These are phyloP conservation scores for Atrichornis clamosus DNA, from an alignment of 2,113 vertebrate species.

Conservation along the genomic window DNA sequence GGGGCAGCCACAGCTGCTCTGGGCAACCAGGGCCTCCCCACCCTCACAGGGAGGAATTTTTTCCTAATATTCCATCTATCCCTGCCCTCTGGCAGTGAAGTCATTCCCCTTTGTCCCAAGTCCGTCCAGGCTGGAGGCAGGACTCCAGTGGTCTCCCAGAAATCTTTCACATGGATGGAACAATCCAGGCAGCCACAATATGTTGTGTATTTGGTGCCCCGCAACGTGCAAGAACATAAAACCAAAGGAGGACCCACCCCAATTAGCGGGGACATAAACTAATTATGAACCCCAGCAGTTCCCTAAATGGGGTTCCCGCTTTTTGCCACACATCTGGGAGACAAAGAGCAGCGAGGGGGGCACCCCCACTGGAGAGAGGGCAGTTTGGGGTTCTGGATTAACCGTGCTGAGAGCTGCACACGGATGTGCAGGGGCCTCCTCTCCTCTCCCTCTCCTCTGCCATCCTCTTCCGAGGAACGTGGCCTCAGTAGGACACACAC, in stretches of 20 bases:
- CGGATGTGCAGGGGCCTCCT: neutral
- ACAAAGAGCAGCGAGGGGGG: neutral
- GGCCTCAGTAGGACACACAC: rapidly evolving
- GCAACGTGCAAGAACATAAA: neutral
- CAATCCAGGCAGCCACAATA: neutral
- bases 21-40: neutral
- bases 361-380: neutral
- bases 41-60: neutral
- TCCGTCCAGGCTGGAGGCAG: neutral
- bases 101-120: neutral
- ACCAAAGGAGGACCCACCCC: neutral
- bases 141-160: neutral
- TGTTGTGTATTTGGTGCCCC: neutral
- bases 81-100: neutral
- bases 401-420: neutral
- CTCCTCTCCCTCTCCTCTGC: neutral
- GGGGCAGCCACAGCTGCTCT: neutral
- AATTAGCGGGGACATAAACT: neutral
- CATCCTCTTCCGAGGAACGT: neutral
- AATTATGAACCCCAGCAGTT: neutral
- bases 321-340: neutral
- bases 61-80: neutral
- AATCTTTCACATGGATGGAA: neutral
- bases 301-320: neutral
- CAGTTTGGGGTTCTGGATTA: neutral